phyloP scores from a whole-genome alignment of 2,888 invertebrate species.

The Polydrusus tereticollis region DNA sequence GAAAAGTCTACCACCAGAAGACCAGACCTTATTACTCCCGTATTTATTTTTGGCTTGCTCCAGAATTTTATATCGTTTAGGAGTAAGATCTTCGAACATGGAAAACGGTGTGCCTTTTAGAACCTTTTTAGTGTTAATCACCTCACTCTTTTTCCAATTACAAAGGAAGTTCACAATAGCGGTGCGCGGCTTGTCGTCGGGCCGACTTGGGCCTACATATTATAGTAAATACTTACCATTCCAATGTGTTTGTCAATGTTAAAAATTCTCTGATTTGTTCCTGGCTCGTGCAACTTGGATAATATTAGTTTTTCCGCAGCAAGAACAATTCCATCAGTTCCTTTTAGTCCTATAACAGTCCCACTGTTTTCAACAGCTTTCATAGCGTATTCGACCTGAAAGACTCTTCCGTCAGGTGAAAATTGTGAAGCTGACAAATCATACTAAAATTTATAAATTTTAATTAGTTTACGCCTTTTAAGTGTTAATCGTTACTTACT shows the following conservation, averaged over 20 bases:
- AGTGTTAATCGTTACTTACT: constrained; percentile 72
- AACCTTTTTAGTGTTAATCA: too few species aligned
- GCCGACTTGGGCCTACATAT: too few species aligned
- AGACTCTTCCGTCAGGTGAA: constrained; percentile 98
- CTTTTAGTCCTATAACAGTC: constrained; percentile 93
- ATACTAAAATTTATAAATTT: constrained; percentile 77
- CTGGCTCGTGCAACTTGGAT: constrained; percentile 92
- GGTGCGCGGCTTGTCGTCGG: too few species aligned
- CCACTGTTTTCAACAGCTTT: constrained; percentile 95
- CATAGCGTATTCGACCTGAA: constrained; percentile 99
- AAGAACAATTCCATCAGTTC: constrained; percentile 96
- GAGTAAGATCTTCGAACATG: too few species aligned
- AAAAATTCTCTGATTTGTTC: constrained; percentile 92
- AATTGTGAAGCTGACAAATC: constrained; percentile 99
- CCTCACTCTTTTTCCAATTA: too few species aligned
- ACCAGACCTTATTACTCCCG: too few species aligned
- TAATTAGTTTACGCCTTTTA: constrained; percentile 36
- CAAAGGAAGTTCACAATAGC: too few species aligned
- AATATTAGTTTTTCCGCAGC: constrained; percentile 97
- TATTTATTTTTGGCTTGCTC: too few species aligned
- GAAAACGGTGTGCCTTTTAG: too few species aligned
- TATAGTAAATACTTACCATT: constrained; percentile 78
- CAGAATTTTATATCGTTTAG: too few species aligned
- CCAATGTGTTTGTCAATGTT: constrained; percentile 95
- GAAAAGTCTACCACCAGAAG: too few species aligned